A percentile compares a stretch with the other conserved stretches of the same genome.
Conservation (phyloP, 2,797 vertebrate genomes). For the Girardinus metallicus region DNA sequence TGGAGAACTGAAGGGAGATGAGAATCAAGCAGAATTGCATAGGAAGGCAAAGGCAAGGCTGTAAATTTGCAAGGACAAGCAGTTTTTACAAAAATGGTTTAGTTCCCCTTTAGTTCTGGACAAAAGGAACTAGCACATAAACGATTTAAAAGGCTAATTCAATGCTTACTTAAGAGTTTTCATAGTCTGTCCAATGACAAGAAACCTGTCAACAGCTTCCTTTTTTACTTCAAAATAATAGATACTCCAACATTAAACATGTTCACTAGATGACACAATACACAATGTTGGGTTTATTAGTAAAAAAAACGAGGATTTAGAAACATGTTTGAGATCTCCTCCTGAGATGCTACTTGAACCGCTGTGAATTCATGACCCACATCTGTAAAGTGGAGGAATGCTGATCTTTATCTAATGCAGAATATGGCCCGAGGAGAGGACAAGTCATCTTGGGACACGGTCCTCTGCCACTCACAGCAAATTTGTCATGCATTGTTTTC, state of each 20-base stretch:
- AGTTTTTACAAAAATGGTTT: not conserved
- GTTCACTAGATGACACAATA: not conserved
- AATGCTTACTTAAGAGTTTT: not conserved
- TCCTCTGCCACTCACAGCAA: constrained; percentile 52
- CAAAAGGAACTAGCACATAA: not conserved
- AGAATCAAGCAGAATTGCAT: too few relatives aligned
- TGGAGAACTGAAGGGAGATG: too few relatives aligned
- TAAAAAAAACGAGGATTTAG: not conserved
- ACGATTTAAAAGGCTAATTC: not conserved
- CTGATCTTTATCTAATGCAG: constrained; percentile 72
- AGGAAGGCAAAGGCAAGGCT: too few relatives aligned
- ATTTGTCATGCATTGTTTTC: constrained; percentile 53
- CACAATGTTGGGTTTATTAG: not conserved
- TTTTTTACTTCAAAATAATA: not conserved
- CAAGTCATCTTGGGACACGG: constrained; percentile 59
- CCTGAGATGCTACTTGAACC: constrained; percentile 43
- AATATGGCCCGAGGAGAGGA: constrained; percentile 65
- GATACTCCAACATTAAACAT: not conserved
- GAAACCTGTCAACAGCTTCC: not conserved
- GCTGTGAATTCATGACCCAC: constrained; percentile 70
- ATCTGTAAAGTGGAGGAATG: constrained; percentile 67
- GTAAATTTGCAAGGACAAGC: not conserved
- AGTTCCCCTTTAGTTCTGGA: not conserved
- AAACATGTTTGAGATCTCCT: not conserved
- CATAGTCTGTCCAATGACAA: too few relatives aligned